Evolutionary conservation across 2,888 invertebrate species (phyloP), one percentile per base, ranked within the genome.

Genomic region (Automeris io): DNA sequence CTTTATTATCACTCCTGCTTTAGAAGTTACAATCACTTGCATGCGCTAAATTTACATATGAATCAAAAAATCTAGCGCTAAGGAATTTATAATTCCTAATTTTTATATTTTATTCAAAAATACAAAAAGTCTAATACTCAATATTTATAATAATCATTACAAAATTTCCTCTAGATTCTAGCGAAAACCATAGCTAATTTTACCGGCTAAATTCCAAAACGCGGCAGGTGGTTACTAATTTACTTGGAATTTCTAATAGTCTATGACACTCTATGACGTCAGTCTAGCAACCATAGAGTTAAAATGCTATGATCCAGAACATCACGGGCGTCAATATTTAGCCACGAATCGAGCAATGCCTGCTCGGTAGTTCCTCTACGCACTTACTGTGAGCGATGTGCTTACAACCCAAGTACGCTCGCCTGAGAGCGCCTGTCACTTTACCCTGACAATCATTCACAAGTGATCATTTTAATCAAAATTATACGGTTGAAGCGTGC

Each of bases 381-480:
- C 67, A 86, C 87, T 87, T 87, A 87, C 87, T 87, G 86, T 85
- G 86, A 66, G 87, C 87, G 68, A 82, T 76, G 71, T 72, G 76
- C 79, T 87, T 87, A 87, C 85, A 87, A 85, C 85, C 80, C 76
- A 86, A 86, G 78, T 87, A 87, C 51, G 83, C 86, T 61, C 85
- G 75, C 73, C 87, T 79, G 57, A 87, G 76, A 64, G 87, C 87
- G 61, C 70, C 74, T 64, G 81, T 82, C 79, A 87, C 82, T 81
- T 79, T 87, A 69, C 87, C 87, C 87, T 87, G 85, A 80, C 23
- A 43, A 47, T 32, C 32, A 37, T 31, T 37, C 51, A 57, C 51
- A 61, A 52, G 49, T 49, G 50, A 48, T 49, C 31, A 47, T 6
- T 58, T 61, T 59, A 61, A 50, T 43, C 26, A 3, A 29, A 13